Evolutionary conservation across 2,888 invertebrate genomes (phyloP), one percentile per base, ranked within the genome.

Genomic region (Meteorus colon): DNA sequence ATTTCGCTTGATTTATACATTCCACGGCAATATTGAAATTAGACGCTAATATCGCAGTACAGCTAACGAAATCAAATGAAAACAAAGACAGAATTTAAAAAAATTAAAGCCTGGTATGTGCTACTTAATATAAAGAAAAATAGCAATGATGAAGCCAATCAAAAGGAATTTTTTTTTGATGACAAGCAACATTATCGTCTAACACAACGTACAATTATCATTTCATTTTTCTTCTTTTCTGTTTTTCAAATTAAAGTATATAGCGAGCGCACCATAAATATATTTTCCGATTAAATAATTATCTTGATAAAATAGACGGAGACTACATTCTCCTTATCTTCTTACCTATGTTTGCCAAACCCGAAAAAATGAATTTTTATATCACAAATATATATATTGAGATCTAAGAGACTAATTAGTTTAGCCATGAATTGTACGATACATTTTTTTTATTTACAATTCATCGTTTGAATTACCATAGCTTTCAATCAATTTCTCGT

Each of bases 331-430:
- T n/a, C 73, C 29, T 51, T 65, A 63, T 73, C 45, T 65, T 66
- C 48, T 55, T 63, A 55, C n/a, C 12, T 29, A 37, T 37, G 37
- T 41, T 37, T 24, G 31, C 41, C n/a, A 65, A n/a, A 65, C 31
- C 62, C 67, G 37, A 73, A 55, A 41, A 55, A 51, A 73, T 48
- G 51, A 62, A 62, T 71, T 71, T 70, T 66, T 69, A 24, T 72
- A 73, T 73, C 73, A 73, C 73, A 73, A 63, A 73, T 73, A 73
- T 73, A 65, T 73, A 73, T 73, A 48, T 48, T 67, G 67, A 73
- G 73, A 73, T 73, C 73, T 59, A 29, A 73, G 59, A 73, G 41
- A 67, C 73, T 73, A 73, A 31, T 62, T 62, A 31, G 31, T 41
- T 70, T 60, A 14, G 34, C 24, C 37, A 67, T 16, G 37, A 48